Conservation (phyloP, 1,140 invertebrate species). For the Drosophila bifasciata region DNA sequence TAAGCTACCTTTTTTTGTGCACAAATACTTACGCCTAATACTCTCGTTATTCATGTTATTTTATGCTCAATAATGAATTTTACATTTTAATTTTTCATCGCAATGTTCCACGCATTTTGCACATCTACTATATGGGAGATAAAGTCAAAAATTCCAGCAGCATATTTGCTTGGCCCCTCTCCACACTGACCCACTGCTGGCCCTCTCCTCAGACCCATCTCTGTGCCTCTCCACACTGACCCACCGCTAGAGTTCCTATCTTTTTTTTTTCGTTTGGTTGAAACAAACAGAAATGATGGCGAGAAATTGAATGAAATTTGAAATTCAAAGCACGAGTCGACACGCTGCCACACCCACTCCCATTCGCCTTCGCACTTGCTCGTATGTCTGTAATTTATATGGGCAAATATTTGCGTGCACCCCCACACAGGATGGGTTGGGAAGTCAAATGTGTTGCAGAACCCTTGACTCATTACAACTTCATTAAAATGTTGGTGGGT, state of each 20-base stretch:
- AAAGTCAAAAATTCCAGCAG: background rate
- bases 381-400: slow-evolving; percentile 75
- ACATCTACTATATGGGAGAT: too few relatives aligned
- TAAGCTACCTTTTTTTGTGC: too few relatives aligned
- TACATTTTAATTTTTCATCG: too few relatives aligned
- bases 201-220: slow-evolving; percentile 2
- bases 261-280: background rate
- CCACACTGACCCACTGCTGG: too few relatives aligned
- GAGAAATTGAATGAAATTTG: slow-evolving; percentile 55
- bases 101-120: too few relatives aligned
- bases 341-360: slow-evolving; percentile 22
- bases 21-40: too few relatives aligned
- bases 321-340: slow-evolving; percentile 68
- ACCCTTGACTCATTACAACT: slow-evolving; percentile 64
- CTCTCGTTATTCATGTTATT: too few relatives aligned
- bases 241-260: slow-evolving; percentile 33
- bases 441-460: slow-evolving; percentile 38
- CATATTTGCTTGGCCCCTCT: slow-evolving; percentile 30
- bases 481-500: slow-evolving; percentile 62
- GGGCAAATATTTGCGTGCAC: slow-evolving; percentile 72
- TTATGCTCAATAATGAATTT: too few relatives aligned
- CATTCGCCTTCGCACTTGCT: too few relatives aligned
- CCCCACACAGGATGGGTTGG: slow-evolving; percentile 17
- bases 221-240: too few relatives aligned
- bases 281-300: slow-evolving; percentile 23